Evolutionary conservation across 2,888 invertebrate species (phyloP), one percentile per base, ranked within the genome.

Genomic region (Chouioia cunea): DNA sequence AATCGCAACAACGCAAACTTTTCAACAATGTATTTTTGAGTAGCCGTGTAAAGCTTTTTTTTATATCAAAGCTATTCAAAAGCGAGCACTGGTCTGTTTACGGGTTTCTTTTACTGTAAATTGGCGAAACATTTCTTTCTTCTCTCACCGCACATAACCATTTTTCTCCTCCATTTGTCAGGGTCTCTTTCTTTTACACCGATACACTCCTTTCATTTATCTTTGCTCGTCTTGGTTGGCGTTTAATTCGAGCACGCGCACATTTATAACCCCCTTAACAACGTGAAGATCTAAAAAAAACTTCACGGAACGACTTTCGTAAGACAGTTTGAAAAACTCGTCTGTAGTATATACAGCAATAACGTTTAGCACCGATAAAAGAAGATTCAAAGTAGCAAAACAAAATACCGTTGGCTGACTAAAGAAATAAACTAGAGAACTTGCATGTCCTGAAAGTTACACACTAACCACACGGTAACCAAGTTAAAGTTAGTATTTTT

Each of bases 51-150:
- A 36, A 62, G 66, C 27, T 67, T 70, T 77, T 74, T 72, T 76
- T 77, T 75, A 72, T 75, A 73, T 73, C 71, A 46, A 60, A 68
- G 50, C 71, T 68, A 63, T 66, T 75, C 72, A 59, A 74, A 73
- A 74, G 73, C 70, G 69, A 59, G 70, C 63, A 52, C 16, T 63
- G 50, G 71, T 52, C 36, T 36, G 75, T 76, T 76, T 75, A 76
- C 74, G 69, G 69, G 74, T 78, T 75, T 74, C 74, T 77, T 79
- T 79, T 78, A 79, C 77, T 77, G 79, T 79, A 77, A 78, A 79
- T 79, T 79, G 79, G 75, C 60, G 58, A 65, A 44, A 65, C 70
- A 73, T 71, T 74, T 70, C 69, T 53, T 64, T 47, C 58, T 54
- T 53, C 56, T 20, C 53, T 47, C n/a, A 50, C 67, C 63, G 60